Evolutionary conservation across 2,888 invertebrate species (phyloP).

Genomic region (Amiota minor): DNA sequence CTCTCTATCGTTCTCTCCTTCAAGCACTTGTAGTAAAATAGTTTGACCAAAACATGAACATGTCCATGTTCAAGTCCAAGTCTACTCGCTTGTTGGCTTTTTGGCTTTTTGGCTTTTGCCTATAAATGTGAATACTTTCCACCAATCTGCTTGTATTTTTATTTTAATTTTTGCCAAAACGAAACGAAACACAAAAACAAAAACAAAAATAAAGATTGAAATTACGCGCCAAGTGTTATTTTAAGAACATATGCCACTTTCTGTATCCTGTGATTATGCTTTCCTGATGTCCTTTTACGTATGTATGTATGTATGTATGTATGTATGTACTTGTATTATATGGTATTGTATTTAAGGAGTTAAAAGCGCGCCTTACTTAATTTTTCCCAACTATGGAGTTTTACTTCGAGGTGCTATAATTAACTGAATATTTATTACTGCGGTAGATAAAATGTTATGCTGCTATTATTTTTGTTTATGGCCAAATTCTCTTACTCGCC

Average conservation of each 20-base stretch:
- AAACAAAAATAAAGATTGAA: too few species aligned
- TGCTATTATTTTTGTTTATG: constrained; percentile 66
- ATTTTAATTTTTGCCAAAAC: too few species aligned
- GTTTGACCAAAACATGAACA: constrained; percentile 16
- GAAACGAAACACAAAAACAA: too few species aligned
- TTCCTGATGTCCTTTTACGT: not conserved
- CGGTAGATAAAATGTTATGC: constrained; percentile 68
- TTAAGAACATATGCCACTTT: too few species aligned
- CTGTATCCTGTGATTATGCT: too few species aligned
- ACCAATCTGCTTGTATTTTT: too few species aligned
- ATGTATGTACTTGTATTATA: too few species aligned
- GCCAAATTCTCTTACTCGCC: constrained; percentile 37
- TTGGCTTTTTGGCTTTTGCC: not conserved
- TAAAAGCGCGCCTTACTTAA: not conserved
- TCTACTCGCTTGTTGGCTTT: constrained; percentile 11
- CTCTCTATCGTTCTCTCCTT: too few species aligned
- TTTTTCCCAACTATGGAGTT: not conserved
- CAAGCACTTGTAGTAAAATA: not conserved
- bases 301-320: too few species aligned
- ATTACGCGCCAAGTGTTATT: too few species aligned
- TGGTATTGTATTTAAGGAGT: not conserved
- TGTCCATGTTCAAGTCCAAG: not conserved
- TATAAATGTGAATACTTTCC: too few species aligned
- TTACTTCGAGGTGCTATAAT: constrained; percentile 51
- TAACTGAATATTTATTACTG: constrained; percentile 65